These are phyloP conservation scores for Muscicapa striata DNA, from an alignment of 2,797 vertebrate species.

Conservation along the genomic window DNA sequence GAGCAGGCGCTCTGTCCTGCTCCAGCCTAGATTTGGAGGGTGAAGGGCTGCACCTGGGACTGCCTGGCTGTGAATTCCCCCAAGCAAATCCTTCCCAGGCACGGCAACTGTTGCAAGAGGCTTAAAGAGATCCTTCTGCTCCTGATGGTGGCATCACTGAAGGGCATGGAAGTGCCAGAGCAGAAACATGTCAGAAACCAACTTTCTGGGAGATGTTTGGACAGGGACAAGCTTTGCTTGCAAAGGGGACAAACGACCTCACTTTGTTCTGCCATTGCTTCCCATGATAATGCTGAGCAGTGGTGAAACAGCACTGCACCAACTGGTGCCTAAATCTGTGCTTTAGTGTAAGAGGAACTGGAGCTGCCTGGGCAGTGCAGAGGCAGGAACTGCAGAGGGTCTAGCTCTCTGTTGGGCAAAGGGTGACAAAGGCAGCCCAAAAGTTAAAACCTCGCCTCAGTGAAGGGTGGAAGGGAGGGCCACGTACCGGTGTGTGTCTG, in stretches of 20 bases:
- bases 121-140: constrained; percentile 59
- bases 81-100: constrained; percentile 33
- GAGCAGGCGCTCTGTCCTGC: background rate
- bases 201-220: background rate
- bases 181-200: background rate
- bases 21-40: background rate
- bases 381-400: background rate
- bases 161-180: background rate
- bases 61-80: background rate
- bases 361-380: background rate
- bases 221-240: background rate
- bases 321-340: background rate
- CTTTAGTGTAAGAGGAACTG: background rate
- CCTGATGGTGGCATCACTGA: background rate
- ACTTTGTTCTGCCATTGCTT: background rate
- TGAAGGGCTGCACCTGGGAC: background rate
- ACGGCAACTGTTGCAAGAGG: constrained; percentile 28
- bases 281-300: background rate
- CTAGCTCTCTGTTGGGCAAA: background rate
- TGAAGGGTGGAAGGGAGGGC: background rate
- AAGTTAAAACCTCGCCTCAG: fast-evolving
- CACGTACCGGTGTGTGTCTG: constrained; percentile 93
- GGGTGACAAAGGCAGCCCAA: background rate
- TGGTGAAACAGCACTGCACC: fast-evolving
- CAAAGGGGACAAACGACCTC: background rate